Percentiles rank a stretch among this genome's conserved stretches.
Conservation (phyloP, 2,113 vertebrate species). For the Malurus elegans region DNA sequence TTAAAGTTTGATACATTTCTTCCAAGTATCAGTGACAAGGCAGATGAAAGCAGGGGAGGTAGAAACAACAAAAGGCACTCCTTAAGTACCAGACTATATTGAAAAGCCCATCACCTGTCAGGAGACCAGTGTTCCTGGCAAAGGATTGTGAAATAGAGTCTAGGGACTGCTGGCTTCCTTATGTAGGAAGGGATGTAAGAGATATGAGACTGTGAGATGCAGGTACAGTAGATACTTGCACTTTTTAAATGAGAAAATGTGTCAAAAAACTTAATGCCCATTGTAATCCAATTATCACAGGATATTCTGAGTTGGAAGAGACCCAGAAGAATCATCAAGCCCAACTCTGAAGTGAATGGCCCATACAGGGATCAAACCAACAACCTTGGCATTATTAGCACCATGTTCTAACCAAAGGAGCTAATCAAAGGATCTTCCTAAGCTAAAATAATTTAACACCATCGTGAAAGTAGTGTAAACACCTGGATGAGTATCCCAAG, state of each 20-base stretch:
- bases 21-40: not conserved
- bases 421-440: not conserved
- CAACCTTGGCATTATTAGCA: not conserved
- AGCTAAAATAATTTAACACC: not conserved
- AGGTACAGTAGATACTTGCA: not conserved
- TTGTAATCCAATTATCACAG: not conserved
- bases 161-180: not conserved
- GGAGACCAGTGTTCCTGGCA: not conserved
- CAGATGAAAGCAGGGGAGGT: not conserved
- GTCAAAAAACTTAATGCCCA: not conserved
- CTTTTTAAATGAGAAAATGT: not conserved
- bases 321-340: not conserved
- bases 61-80: not conserved
- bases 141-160: not conserved
- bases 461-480: not conserved
- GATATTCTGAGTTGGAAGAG: not conserved
- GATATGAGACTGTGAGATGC: not conserved
- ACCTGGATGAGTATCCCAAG: not conserved
- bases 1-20: not conserved
- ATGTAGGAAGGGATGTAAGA: rapidly evolving
- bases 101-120: not conserved
- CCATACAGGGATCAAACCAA: not conserved
- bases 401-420: not conserved
- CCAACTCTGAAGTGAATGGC: not conserved
- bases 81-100: not conserved